Percentiles rank a stretch among this genome's conserved stretches.
Conservation (phyloP, 2,113 vertebrate species). For the Elaphurus davidianus region DNA sequence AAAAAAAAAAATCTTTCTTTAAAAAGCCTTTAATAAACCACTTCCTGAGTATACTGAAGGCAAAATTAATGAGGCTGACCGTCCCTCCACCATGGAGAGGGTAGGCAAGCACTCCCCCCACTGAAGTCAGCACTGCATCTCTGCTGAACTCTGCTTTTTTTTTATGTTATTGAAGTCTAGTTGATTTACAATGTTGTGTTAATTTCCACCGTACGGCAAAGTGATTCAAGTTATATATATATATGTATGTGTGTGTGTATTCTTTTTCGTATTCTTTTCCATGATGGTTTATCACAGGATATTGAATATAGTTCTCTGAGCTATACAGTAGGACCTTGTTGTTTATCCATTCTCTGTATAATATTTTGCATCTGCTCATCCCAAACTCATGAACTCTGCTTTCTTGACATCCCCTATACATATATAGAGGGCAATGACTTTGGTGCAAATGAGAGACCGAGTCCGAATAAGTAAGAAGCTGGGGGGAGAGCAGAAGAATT, state of each 20-base stretch:
- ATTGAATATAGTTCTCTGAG: neutral
- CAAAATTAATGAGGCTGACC: constrained; percentile 5
- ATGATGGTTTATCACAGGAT: neutral
- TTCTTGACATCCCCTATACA: neutral
- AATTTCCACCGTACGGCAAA: neutral
- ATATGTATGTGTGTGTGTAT: neutral
- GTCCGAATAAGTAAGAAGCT: neutral
- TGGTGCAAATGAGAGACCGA: neutral
- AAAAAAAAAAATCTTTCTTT: neutral
- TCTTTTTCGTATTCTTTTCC: neutral
- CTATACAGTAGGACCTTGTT: neutral
- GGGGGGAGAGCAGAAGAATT: neutral
- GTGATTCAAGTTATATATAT: neutral
- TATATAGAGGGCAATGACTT: neutral
- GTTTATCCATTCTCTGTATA: neutral
- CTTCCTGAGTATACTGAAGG: constrained; percentile 4
- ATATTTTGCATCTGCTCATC: neutral
- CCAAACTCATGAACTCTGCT: neutral
- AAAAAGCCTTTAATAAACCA: neutral
- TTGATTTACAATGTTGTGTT: neutral
- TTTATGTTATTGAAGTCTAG: neutral
- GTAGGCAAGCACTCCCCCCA: neutral
- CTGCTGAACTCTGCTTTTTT: neutral
- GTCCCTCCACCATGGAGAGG: neutral
- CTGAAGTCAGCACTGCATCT: neutral